Base-by-base conservation (phyloP, 2,797 vertebrate species). In the Melanogrammus aeglefinus region DNA sequence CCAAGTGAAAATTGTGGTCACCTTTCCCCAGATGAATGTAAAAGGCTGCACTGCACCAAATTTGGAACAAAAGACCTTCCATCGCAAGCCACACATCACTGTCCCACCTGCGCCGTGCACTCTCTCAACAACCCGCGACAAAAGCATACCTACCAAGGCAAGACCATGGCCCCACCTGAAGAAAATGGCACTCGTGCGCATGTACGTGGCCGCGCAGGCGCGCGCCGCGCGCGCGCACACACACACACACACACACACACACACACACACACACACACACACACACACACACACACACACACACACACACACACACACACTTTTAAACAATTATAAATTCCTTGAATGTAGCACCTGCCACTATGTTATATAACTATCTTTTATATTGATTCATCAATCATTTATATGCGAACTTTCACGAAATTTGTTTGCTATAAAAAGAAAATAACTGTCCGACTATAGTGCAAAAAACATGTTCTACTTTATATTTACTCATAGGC, bases 61-160 rank as follows among this genome's bases (percentile, higher is more conserved):
- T 94, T 13, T 93, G 90, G 87, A 95, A 96, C 91, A 92, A 95
- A 91, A 93, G 94, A 90, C 86, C 92, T 90, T 96, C 94, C 81
- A 92, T 92, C 91, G 91, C 90, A 92, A 92, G 90, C 90, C 88
- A 92, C 88, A 93, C 88, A 94, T 94, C 93, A 90, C 89, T 92
- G 87, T 82, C 88, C 88, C 90, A 91, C 89, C 89, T 91, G 84
- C 89, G 80, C 78, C 70, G 36, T 39, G 73, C 73, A 75, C 44
- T 29, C 75, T 35, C 75, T 75, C 72, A 63, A 75, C 80, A 83
- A 86, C 78, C 85, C 80, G 83, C 79, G 82, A 80, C 80, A 81
- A 81, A 73, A 39, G 63, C 63, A 27, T 27, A 27, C 63, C 51
- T 27, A 27, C 63, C 57, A 24, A 63, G 57, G 57, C 57, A 24